These are phyloP conservation scores for Graptemys geographica DNA, from an alignment of 2,797 vertebrate species.

Conservation along the genomic window DNA sequence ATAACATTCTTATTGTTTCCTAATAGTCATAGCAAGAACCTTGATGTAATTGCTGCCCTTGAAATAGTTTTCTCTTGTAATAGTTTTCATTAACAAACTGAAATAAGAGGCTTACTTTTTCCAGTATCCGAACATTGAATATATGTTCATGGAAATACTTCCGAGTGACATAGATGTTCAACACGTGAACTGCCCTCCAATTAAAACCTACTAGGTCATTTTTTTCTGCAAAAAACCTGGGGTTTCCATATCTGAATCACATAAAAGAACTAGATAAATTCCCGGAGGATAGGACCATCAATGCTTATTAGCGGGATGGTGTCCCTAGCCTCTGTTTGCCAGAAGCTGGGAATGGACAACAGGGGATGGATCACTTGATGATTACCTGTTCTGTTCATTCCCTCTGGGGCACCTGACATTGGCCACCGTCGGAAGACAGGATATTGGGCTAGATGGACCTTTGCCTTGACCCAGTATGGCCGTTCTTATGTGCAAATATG, in stretches of 20 bases:
- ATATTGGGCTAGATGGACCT: too few relatives aligned
- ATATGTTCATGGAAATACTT: conserved; percentile 29
- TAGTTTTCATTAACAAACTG: neutral
- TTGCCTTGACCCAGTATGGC: too few relatives aligned
- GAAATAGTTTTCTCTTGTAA: neutral
- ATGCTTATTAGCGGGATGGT: too few relatives aligned
- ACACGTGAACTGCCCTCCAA: neutral
- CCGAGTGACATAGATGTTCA: neutral
- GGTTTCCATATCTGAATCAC: conserved; percentile 39
- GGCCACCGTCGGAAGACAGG: too few relatives aligned
- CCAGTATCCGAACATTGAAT: neutral
- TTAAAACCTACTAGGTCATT: conserved; percentile 15
- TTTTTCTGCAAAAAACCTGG: neutral
- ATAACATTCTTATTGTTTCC: neutral
- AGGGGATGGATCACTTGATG: too few relatives aligned
- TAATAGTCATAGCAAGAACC: neutral
- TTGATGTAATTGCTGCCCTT: neutral
- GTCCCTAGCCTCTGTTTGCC: too few relatives aligned
- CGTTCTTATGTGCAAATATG: neutral
- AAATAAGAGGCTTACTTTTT: neutral
- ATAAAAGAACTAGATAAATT: neutral
- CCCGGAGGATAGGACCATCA: too few relatives aligned
- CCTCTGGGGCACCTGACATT: too few relatives aligned
- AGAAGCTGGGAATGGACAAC: too few relatives aligned
- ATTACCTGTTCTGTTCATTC: too few relatives aligned